Conservation (phyloP, 2,113 vertebrate species). For the Ochotona curzoniae region DNA sequence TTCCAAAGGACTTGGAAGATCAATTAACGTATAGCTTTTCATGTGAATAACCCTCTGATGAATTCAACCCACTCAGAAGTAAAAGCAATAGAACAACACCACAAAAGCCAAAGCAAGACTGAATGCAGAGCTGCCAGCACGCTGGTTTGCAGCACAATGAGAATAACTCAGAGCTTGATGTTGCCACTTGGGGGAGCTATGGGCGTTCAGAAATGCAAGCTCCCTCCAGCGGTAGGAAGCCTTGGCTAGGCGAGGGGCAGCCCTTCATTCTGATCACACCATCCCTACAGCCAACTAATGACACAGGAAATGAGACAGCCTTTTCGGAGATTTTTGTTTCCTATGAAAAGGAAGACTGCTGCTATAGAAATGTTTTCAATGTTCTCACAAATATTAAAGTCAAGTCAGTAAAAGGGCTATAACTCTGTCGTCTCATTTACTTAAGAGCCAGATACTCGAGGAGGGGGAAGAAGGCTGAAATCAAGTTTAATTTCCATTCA, state of each 20-base stretch:
- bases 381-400: not conserved
- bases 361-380: not conserved
- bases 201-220: conserved; percentile 76
- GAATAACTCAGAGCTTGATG: conserved; percentile 45
- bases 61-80: conserved; percentile 16
- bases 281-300: not conserved
- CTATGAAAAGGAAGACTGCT: not conserved
- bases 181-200: conserved; percentile 85
- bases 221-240: too few relatives aligned
- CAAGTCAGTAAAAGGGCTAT: not conserved
- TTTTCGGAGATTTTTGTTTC: not conserved
- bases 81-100: not conserved
- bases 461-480: not conserved
- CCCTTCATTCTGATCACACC: not conserved
- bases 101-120: not conserved
- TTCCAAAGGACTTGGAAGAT: not conserved
- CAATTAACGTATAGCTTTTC: not conserved
- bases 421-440: not conserved
- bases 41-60: not conserved
- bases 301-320: not conserved
- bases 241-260: not conserved
- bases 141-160: not conserved
- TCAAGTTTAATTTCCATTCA: not conserved
- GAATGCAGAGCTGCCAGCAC: fast-evolving
- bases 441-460: not conserved